Evolutionary conservation across 2,113 vertebrate genomes (phyloP), one percentile per base, ranked within the genome.

Genomic region (Eupsittula cactorum): DNA sequence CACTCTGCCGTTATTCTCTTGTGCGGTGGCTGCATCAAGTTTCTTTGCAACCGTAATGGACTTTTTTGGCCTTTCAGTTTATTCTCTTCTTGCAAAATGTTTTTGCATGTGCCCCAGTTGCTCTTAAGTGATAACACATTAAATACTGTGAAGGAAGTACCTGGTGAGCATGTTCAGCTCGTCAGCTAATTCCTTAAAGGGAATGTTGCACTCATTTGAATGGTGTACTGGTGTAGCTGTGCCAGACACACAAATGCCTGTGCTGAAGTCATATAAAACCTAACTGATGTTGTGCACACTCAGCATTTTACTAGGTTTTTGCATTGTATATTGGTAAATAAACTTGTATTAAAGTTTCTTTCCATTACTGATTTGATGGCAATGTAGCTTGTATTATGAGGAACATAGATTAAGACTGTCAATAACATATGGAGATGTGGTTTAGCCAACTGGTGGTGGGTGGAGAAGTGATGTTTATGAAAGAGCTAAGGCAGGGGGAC

Each of bases 241-340:
- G 74, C 91, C 78, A 63, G 83, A 53, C 50, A 63, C 41, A 24
- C 35, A 20, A 15, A 49, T 5, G 13, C 42, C 82, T 64, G 16
- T 68, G 68, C 81, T 37, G 42, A 57, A 83, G 44, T 31, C 25
- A 62, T 24, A 57, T 82, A 53, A 91, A 92, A 60, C 52, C 75
- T 8, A 27, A 68, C 69, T 52, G 76, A 69, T 91, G 41, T 68
- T 95, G 68, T 81, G 81, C 81, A 46, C 28, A 85, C 86, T 52
- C 63, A 37, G 67, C 41, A 27, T 89, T 92, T 88, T 31, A 82
- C 73, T 63, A 88, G 57, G 82, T 68, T 88, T 96, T 75, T 81
- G 79, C 93, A 84, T 93, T 95, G 93, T 97, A 69, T 49, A 87
- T 74, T 86, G 88, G 82, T 92, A 90, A 86, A 87, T 97, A 79